Percentiles rank a stretch among this genome's conserved stretches.
phyloP scores from a whole-genome alignment of 2,888 invertebrate genomes.

The Biston stratarius region DNA sequence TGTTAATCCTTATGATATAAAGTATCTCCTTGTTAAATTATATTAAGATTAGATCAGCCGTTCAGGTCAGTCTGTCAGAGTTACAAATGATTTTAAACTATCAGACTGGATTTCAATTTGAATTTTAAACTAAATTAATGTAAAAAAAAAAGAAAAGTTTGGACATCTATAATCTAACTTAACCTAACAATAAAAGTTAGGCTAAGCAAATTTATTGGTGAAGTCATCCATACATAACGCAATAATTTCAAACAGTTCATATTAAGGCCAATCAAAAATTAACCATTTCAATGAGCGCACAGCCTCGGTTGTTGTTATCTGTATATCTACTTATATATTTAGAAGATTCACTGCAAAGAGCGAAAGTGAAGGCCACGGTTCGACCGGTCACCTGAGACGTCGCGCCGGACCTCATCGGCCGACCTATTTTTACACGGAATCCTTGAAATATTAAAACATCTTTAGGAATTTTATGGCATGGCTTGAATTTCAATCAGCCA shows the following conservation, averaged over 20 bases:
- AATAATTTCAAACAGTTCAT: not conserved
- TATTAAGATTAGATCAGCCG: no score
- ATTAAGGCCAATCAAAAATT: not conserved
- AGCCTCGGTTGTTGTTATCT: constrained; percentile 3
- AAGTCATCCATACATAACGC: not conserved
- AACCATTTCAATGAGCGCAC: constrained; percentile 1
- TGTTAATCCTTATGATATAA: no score
- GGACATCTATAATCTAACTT: no score
- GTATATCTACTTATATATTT: constrained; percentile 13
- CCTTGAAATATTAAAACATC: constrained; percentile 46
- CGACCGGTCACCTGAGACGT: constrained; percentile 44
- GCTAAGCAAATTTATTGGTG: no score
- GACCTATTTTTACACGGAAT: constrained; percentile 44
- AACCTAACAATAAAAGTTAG: no score
- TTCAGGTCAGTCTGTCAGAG: no score
- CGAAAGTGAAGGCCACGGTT: constrained; percentile 71
- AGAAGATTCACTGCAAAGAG: constrained; percentile 65
- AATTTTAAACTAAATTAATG: no score
- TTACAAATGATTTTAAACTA: no score
- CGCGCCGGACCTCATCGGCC: constrained; percentile 39
- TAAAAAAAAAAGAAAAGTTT: no score
- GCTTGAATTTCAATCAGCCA: constrained; percentile 37
- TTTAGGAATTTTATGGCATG: constrained; percentile 41
- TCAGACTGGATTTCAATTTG: no score
- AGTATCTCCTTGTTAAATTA: no score